phyloP scores from a whole-genome alignment of 1,140 invertebrate species.

The Pentalonia nigronervosa region DNA sequence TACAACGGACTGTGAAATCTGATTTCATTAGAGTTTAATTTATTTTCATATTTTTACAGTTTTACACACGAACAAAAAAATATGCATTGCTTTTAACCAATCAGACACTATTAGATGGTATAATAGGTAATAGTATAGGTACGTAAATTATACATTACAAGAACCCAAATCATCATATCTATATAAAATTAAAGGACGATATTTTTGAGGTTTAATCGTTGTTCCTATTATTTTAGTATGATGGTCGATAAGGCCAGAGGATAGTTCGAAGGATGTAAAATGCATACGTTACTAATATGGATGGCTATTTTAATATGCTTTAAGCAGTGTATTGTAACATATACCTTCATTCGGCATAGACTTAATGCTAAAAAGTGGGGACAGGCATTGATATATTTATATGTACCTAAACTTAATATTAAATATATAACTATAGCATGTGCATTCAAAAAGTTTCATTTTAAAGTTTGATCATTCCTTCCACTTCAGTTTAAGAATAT shows the following conservation, averaged over 20 bases:
- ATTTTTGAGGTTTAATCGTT: not conserved
- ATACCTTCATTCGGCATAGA: not conserved
- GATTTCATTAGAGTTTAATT: not conserved
- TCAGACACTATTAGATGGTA: not conserved
- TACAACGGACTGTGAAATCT: not conserved
- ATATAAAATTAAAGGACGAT: too few species aligned
- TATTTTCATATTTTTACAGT: not conserved
- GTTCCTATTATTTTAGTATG: not conserved
- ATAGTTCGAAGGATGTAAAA: not conserved
- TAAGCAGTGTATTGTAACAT: not conserved
- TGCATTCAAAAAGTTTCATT: not conserved
- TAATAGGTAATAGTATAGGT: too few species aligned
- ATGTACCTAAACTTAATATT: not conserved
- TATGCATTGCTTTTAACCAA: not conserved
- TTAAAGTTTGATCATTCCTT: not conserved
- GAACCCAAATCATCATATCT: too few species aligned
- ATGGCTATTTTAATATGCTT: not conserved
- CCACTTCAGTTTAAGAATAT: too few species aligned
- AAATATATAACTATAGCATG: not conserved
- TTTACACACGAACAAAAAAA: not conserved
- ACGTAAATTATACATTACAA: too few species aligned
- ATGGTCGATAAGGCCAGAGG: not conserved
- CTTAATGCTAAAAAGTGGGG: not conserved
- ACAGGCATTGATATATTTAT: not conserved
- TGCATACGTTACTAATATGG: not conserved